Evolutionary conservation across 2,888 invertebrate species (phyloP), one percentile per base, ranked within the genome.

Genomic region (Megalurothrips usitatus): DNA sequence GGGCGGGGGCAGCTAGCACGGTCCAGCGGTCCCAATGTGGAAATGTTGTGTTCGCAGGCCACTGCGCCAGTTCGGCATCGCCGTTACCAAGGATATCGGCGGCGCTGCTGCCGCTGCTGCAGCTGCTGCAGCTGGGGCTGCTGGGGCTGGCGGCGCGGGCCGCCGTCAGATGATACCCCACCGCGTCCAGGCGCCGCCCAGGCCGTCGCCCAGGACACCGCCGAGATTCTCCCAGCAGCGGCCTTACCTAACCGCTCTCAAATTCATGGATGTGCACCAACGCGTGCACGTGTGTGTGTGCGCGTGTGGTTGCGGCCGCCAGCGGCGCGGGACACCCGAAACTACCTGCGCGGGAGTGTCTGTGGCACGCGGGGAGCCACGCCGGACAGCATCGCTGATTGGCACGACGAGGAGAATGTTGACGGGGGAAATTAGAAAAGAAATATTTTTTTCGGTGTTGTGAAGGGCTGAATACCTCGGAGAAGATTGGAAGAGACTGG

Each of bases 101-200:
- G 23, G 26, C 23, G 23, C 26, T 26, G 23, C 23, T 26, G 68
- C 68, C 23, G 68, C 68, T 68, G 68, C 68, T 68, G 68, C n/a
- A 23, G 63, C 63, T n/a, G 26, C 23, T 23, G 68, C 26, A 26
- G 26, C 68, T 75, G 68, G 11, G 9, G 68, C 23, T 23, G 10
- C 26, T 8, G 23, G 23, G 68, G 12, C 8, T 26, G 23, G 23
- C 68, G 3, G 23, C 12, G 10, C 23, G 23, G 23, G 12, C 23
- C 26, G 26, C 68, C 26, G 68, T 75, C 68, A 75, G 68, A 75
- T 75, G 68, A 75, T 75, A 75, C 26, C 23, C 26, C 34, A 43
- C 34, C 34, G 34, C 34, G 34, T 43, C 34, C 34, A 43, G 34
- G 0, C 23, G 68, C 68, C 68, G 68, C n/a, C 68, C 68, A 11